phyloP scores from a whole-genome alignment of 2,797 vertebrate genomes.

The Gouania willdenowi region DNA sequence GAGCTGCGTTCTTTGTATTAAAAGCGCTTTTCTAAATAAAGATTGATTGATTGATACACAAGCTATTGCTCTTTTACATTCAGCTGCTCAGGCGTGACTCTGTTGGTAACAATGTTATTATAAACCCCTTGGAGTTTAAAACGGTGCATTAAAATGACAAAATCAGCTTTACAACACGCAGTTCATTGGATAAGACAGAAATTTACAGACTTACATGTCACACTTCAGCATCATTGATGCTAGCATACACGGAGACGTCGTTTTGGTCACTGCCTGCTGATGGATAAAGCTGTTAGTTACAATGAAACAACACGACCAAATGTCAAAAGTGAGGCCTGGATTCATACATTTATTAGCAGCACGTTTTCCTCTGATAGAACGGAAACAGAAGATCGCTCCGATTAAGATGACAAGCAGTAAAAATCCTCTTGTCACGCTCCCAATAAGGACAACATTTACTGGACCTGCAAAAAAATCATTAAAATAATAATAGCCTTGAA shows the following conservation, averaged over 20 bases:
- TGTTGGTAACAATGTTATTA: too few species aligned
- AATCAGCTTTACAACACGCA: too few species aligned
- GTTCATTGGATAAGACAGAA: too few species aligned
- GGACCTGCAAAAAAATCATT: neutral
- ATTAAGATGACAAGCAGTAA: fast-evolving
- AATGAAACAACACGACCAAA: too few species aligned
- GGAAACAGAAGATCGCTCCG: neutral
- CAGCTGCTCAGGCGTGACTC: too few species aligned
- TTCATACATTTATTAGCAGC: slow-evolving; percentile 8
- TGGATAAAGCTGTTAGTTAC: neutral
- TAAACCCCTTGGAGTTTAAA: neutral
- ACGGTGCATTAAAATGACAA: too few species aligned
- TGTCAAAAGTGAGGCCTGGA: too few species aligned
- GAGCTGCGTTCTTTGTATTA: too few species aligned
- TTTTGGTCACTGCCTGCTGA: neutral
- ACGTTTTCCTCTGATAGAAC: neutral
- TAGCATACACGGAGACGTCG: slow-evolving; percentile 36
- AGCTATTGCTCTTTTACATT: slow-evolving; percentile 16
- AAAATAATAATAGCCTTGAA: too few species aligned
- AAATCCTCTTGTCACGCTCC: neutral
- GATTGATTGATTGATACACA: slow-evolving; percentile 35
- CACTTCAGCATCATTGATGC: slow-evolving; percentile 1
- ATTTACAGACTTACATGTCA: slow-evolving; percentile 25
- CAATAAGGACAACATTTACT: fast-evolving
- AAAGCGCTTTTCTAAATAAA: neutral